Evolutionary conservation across 2,888 invertebrate species (phyloP).

Genomic region (Diachrysia chrysitis): DNA sequence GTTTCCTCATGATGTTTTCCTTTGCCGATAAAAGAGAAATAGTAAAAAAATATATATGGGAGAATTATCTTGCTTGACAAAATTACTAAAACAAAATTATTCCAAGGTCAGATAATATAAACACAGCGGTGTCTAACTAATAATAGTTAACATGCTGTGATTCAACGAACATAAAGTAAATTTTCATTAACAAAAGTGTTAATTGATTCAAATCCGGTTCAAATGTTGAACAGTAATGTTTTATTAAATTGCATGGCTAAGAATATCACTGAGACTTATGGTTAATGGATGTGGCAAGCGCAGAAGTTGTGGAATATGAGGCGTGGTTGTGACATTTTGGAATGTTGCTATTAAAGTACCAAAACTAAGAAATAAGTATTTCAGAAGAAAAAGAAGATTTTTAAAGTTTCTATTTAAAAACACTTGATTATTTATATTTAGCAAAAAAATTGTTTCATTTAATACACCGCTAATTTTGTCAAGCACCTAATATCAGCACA

Average conservation of each 20-base stretch:
- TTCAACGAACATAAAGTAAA: slow-evolving; percentile 44
- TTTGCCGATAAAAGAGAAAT: too few species aligned
- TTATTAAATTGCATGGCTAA: slow-evolving; percentile 43
- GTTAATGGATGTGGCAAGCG: slow-evolving; percentile 35
- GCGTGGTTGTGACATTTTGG: slow-evolving; percentile 13
- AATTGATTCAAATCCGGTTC: slow-evolving; percentile 62
- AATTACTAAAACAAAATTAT: background rate
- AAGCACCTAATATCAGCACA: too few species aligned
- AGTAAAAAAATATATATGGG: too few species aligned
- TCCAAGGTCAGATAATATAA: background rate
- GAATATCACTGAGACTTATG: slow-evolving; percentile 9
- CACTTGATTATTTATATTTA: too few species aligned
- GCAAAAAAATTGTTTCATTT: too few species aligned
- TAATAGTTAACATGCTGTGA: slow-evolving; percentile 20
- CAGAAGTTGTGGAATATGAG: background rate
- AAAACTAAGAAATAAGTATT: background rate
- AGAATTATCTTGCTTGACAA: too few species aligned
- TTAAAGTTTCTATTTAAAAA: too few species aligned
- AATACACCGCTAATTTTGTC: too few species aligned
- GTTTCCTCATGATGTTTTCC: too few species aligned
- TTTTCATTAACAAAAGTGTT: slow-evolving; percentile 62
- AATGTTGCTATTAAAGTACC: background rate
- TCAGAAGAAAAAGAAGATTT: too few species aligned
- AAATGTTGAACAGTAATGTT: slow-evolving; percentile 52
- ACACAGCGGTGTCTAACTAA: slow-evolving; percentile 8